These are phyloP conservation scores for Ispidina picta DNA, from an alignment of 2,797 vertebrate genomes.

Conservation along the genomic window DNA sequence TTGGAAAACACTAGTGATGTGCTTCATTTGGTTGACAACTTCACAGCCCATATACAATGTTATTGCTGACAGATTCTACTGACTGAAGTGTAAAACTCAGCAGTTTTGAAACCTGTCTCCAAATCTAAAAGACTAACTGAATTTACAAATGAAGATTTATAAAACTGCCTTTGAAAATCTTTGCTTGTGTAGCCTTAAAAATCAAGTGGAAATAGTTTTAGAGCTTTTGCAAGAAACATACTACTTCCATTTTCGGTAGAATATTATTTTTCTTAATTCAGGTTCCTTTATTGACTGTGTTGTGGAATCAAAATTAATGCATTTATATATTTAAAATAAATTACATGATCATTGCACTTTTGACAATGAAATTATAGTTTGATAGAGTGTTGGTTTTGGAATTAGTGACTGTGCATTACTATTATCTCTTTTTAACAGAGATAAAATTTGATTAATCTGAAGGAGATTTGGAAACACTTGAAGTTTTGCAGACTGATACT, in stretches of 20 bases:
- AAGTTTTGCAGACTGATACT: slow-evolving; percentile 12
- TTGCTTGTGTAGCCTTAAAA: not conserved
- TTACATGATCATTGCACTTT: not conserved
- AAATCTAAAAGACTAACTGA: not conserved
- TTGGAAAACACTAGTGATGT: not conserved
- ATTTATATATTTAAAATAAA: not conserved
- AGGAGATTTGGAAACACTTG: not conserved
- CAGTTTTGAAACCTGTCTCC: not conserved
- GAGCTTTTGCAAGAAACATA: not conserved
- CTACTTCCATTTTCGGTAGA: not conserved
- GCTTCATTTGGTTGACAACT: not conserved
- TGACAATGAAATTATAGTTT: not conserved
- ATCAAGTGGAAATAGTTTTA: not conserved
- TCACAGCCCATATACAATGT: not conserved
- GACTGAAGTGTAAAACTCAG: not conserved
- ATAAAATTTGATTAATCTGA: slow-evolving; percentile 38
- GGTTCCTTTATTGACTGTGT: not conserved
- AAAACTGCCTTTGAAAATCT: not conserved
- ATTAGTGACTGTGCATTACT: not conserved
- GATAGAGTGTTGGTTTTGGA: not conserved
- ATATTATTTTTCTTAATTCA: not conserved
- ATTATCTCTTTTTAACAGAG: not conserved
- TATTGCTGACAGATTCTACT: not conserved
- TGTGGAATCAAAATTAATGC: not conserved
- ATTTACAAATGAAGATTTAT: not conserved